These are phyloP conservation scores for Macrophya annulata DNA, from an alignment of 2,888 invertebrate species.

Conservation along the genomic window DNA sequence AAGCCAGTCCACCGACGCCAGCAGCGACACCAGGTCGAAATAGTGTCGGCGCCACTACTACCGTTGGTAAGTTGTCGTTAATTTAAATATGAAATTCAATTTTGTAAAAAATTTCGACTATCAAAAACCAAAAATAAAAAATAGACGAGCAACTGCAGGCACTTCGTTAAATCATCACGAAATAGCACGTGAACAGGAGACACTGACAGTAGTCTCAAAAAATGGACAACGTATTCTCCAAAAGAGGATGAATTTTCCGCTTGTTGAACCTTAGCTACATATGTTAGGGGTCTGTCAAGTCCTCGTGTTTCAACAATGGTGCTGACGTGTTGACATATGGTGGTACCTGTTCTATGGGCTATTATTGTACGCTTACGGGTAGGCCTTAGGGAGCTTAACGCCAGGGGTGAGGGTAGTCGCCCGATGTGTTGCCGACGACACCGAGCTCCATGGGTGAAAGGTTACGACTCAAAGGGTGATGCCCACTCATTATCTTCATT, in stretches of 20 bases:
- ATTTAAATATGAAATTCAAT: background rate
- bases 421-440: constrained; percentile 42
- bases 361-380: constrained; percentile 75
- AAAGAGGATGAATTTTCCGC: constrained; percentile 76
- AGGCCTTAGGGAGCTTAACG: constrained; percentile 72
- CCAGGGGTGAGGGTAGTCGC: constrained; percentile 63
- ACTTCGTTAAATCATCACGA: background rate
- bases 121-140: background rate
- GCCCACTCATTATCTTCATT: constrained; percentile 31
- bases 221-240: constrained; percentile 72
- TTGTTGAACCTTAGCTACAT: constrained; percentile 73
- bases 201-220: constrained; percentile 59
- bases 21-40: constrained; percentile 75
- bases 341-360: constrained; percentile 76
- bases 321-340: constrained; percentile 73
- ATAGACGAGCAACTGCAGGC: background rate
- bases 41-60: constrained; percentile 74
- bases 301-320: constrained; percentile 69
- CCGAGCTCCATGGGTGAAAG: constrained; percentile 6
- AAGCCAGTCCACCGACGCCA: constrained; percentile 78
- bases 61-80: constrained; percentile 73
- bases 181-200: background rate
- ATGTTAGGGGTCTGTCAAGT: constrained; percentile 63
- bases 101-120: background rate
- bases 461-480: constrained; percentile 39